phyloP scores from a whole-genome alignment of 64 coral and sea anemone genomes.

The Dendrophyllia cribrosa region DNA sequence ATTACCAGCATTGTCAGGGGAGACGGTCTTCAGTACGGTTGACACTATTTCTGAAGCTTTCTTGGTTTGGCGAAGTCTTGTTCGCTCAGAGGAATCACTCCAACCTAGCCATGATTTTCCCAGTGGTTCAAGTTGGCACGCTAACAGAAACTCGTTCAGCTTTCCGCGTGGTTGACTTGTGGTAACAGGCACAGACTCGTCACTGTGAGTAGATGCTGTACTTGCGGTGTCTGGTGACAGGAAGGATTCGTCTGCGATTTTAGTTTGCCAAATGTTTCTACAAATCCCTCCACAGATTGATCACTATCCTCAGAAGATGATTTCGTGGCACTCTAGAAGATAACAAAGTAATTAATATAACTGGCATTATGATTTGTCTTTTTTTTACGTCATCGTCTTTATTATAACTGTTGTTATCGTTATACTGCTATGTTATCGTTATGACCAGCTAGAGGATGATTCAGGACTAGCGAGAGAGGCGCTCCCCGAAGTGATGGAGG shows the following conservation, averaged over 20 bases:
- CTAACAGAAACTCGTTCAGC: neutral
- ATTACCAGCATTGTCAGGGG: neutral
- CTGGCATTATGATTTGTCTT: neutral
- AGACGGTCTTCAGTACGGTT: neutral
- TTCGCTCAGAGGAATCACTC: neutral
- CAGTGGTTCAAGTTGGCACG: slow-evolving; percentile 7
- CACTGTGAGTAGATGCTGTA: slow-evolving; percentile 1
- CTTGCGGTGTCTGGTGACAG: slow-evolving; percentile 1
- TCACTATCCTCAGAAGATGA: neutral
- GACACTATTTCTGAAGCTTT: slow-evolving; percentile 2
- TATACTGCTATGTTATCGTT: too few species aligned
- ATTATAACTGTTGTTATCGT: too few species aligned
- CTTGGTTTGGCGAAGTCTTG: neutral
- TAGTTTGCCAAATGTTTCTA: neutral
- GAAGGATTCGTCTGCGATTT: neutral
- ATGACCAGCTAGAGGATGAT: too few species aligned
- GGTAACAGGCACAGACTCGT: neutral
- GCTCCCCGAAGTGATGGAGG: too few species aligned
- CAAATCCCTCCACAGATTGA: neutral
- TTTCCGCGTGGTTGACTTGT: neutral
- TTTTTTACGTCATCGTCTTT: neutral
- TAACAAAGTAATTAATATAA: neutral
- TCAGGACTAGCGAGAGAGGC: too few species aligned
- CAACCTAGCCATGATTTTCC: neutral
- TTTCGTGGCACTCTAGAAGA: neutral